Conservation (phyloP, 2,888 invertebrate species). For the Limnephilus lunatus region DNA sequence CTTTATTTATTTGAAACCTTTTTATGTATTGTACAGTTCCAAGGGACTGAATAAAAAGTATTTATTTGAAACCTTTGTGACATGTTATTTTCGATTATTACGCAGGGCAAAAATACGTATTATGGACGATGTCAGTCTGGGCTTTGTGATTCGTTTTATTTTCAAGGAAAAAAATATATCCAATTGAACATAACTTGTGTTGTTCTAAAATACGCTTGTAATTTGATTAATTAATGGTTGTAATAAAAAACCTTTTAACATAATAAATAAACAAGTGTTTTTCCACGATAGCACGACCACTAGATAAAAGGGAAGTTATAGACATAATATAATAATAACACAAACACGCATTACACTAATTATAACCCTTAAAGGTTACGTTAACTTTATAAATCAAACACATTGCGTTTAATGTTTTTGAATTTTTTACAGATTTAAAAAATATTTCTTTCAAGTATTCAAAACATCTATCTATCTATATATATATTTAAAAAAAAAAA, state of each 20-base stretch:
- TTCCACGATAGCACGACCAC: background rate
- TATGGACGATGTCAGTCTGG: too few relatives aligned
- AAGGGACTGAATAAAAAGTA: too few relatives aligned
- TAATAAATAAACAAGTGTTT: background rate
- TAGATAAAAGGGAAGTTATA: background rate
- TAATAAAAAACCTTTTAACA: background rate
- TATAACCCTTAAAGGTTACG: background rate
- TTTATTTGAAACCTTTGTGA: too few relatives aligned
- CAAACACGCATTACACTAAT: background rate
- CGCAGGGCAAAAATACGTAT: too few relatives aligned
- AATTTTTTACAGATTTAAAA: background rate
- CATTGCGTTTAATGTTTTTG: background rate
- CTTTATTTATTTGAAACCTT: too few relatives aligned
- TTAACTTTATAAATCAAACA: background rate
- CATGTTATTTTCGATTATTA: too few relatives aligned
- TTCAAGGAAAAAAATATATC: too few relatives aligned
- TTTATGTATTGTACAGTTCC: too few relatives aligned
- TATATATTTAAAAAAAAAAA: too few relatives aligned
- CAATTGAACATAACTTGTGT: background rate
- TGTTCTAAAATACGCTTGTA: background rate
- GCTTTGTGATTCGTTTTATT: too few relatives aligned
- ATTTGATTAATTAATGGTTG: background rate
- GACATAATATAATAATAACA: background rate
- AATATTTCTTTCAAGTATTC: too few relatives aligned
- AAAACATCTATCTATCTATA: too few relatives aligned